Evolutionary conservation across 1,140 invertebrate genomes (phyloP).

Genomic region (Proctacanthus coquilletti): DNA sequence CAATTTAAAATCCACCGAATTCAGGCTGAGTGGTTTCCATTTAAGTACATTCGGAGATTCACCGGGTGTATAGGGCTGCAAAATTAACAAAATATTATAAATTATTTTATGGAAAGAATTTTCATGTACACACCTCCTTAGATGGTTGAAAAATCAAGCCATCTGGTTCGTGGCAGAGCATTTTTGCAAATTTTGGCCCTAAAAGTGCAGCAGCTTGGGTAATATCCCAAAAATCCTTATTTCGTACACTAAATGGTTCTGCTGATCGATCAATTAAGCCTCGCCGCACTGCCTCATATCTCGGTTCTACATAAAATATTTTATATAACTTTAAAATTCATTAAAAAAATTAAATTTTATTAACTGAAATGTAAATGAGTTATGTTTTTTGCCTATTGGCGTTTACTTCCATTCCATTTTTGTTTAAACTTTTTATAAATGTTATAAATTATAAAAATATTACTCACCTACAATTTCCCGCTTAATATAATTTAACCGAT

Average conservation of each 20-base stretch:
- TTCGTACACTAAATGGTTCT: constrained; percentile 77
- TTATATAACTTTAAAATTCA: constrained; percentile 7
- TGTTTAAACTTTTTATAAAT: too few species aligned
- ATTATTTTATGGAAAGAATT: constrained; percentile 1
- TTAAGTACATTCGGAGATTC: constrained; percentile 76
- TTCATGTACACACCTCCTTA: constrained; percentile 39
- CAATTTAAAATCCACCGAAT: constrained; percentile 91
- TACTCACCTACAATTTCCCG: constrained; percentile 42
- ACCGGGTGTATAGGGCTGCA: constrained; percentile 70
- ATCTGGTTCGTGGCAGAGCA: constrained; percentile 87
- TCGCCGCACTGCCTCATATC: constrained; percentile 55
- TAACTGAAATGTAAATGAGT: constrained; percentile 1
- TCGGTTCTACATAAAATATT: constrained; percentile 37
- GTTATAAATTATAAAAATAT: too few species aligned
- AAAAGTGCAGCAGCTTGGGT: constrained; percentile 51
- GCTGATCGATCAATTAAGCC: constrained; percentile 54
- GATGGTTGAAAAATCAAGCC: constrained; percentile 96
- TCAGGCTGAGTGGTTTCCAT: constrained; percentile 90
- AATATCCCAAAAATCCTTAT: constrained; percentile 83
- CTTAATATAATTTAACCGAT: constrained; percentile 63
- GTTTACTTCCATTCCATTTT: too few species aligned
- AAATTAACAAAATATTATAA: constrained; percentile 16
- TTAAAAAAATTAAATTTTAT: constrained; percentile 7
- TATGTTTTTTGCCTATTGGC: too few species aligned
- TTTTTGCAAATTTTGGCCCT: constrained; percentile 69